phyloP scores from a whole-genome alignment of 2,888 invertebrate species.

The Arrhopalites spinosus region DNA sequence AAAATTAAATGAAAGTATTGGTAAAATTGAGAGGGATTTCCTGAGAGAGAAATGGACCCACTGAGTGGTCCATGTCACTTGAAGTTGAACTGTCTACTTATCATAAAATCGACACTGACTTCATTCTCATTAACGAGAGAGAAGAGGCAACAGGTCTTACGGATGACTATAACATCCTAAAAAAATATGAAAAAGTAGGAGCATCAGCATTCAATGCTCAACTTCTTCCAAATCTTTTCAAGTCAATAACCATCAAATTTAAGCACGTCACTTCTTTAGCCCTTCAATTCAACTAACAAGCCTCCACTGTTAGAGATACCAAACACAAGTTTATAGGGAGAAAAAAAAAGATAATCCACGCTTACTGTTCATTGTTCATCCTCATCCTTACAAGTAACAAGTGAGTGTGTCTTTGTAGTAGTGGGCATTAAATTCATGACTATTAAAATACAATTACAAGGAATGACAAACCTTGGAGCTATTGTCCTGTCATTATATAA shows the following conservation, averaged over 20 bases:
- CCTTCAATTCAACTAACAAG: too few species aligned
- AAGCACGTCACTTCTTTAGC: not conserved
- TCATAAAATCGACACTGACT: conserved; percentile 19
- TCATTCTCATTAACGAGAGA: not conserved
- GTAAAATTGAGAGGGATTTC: not conserved
- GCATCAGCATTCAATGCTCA: not conserved
- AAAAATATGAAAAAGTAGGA: not conserved
- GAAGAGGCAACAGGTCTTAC: not conserved
- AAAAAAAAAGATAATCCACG: too few species aligned
- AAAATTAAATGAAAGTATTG: not conserved
- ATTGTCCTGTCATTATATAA: too few species aligned
- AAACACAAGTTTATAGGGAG: too few species aligned
- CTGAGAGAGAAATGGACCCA: too few species aligned
- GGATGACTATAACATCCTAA: not conserved
- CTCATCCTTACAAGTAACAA: too few species aligned
- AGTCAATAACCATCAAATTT: not conserved
- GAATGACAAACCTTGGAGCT: too few species aligned
- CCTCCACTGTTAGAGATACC: too few species aligned
- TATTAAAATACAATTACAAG: too few species aligned
- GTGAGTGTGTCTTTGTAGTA: too few species aligned
- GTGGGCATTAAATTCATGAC: too few species aligned
- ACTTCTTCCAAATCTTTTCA: not conserved
- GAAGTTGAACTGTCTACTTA: conserved; percentile 7
- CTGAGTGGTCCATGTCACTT: conserved; percentile 24
- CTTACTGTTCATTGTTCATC: too few species aligned